Evolutionary conservation across 2,888 invertebrate species (phyloP).

Genomic region (Cacoxenus indagator): DNA sequence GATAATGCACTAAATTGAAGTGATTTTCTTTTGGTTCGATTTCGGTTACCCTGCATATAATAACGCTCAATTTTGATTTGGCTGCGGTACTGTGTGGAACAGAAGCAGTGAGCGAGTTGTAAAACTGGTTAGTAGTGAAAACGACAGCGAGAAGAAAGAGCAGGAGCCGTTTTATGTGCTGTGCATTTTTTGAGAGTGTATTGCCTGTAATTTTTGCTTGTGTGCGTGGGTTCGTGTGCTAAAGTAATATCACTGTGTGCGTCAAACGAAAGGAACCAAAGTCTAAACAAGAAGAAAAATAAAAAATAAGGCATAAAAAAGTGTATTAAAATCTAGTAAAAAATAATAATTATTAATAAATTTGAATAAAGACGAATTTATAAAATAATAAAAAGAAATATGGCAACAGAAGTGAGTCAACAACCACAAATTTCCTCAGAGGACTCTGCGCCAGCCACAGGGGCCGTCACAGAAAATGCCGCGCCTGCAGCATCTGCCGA

Average conservation of each 20-base stretch:
- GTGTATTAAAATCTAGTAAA: constrained; percentile 40
- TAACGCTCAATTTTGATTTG: too few relatives aligned
- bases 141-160: too few relatives aligned
- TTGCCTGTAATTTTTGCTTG: constrained; percentile 43
- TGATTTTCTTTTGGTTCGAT: too few relatives aligned
- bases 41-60: too few relatives aligned
- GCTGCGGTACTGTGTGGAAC: too few relatives aligned
- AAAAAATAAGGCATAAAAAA: constrained; percentile 27
- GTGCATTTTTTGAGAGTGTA: constrained; percentile 28
- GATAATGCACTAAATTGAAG: too few relatives aligned
- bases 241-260: constrained; percentile 44
- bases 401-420: constrained; percentile 80
- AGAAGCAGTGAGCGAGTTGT: too few relatives aligned
- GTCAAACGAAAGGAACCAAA: constrained; percentile 55
- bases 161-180: constrained; percentile 14
- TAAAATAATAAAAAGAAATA: constrained; percentile 25
- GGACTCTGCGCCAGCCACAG: constrained; percentile 70
- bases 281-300: constrained; percentile 36
- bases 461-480: constrained; percentile 62
- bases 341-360: constrained; percentile 23
- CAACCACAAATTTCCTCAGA: constrained; percentile 71
- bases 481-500: constrained; percentile 38
- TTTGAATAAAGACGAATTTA: constrained; percentile 27
- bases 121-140: too few relatives aligned
- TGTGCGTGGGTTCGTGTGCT: constrained; percentile 38